Base-by-base conservation (phyloP, 2,888 invertebrate species). In the Leptinotarsa tumamoca region DNA sequence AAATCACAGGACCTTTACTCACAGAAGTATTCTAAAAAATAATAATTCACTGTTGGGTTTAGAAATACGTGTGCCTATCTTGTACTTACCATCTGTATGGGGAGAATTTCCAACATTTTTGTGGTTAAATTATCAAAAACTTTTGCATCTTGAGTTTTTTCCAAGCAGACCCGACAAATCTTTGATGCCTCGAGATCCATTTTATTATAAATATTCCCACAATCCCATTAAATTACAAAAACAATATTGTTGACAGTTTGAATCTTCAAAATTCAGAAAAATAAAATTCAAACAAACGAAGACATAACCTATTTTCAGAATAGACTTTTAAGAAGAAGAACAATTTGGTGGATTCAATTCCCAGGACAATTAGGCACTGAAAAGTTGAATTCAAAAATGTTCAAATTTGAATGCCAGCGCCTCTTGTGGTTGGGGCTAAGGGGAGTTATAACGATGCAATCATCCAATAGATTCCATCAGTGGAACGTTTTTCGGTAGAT, bases 71-170 rank as follows among this genome's bases (percentile, higher is more conserved):
- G 10, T 43, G 0, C 10, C 43, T 10, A 13, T 13, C 43, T 63
- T 27, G 33, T 69, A 69, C 69, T 14, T 54, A 69, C 69, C 52
- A 69, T 4, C 1, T 69, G 54, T 52, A 69, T 14, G n/a, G 43
- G 21, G 21, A 69, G 18, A 43, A 69, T 27, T 56, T 69, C 54
- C 69, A 69, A 18, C 69, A 69, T 69, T 23, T 69, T 56, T 15
- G 15, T 56, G 17, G 17, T 56, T 10, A 56, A 18, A 56, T 17
- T 33, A n/a, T 27, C 33, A 15, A 69, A 17, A 17, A 43, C 10
- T 27, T 63, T 18, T 43, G 33, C 33, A 63, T 69, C 27, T 56
- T 27, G 15, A 17, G 18, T 17, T 50, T 68, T 52, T 68, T 52
- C 68, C 13, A 68, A 18, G 27, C 51, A 68, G 23, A 68, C 4